Conservation (phyloP, 2,113 vertebrate genomes). For the Choloepus hoffmanni region DNA sequence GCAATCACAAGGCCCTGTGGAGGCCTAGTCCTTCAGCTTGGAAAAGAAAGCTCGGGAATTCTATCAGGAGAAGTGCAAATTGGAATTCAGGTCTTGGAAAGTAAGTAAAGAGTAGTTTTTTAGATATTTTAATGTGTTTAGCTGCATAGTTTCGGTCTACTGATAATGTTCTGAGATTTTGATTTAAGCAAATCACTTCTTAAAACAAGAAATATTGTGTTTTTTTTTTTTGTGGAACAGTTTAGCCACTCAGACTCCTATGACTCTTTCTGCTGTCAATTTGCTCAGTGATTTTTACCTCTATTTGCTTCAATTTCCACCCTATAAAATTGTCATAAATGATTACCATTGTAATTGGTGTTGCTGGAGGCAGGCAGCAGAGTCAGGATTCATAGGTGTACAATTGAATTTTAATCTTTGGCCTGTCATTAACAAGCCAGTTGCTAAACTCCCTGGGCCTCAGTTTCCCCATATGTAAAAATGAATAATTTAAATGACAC, state of each 20-base stretch:
- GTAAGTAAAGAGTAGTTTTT: constrained; percentile 76
- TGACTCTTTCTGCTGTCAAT: constrained; percentile 53
- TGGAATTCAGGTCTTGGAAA: constrained; percentile 69
- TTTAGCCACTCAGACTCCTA: neutral
- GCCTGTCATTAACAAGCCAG: neutral
- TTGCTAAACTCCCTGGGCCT: neutral
- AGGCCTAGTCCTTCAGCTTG: constrained; percentile 32
- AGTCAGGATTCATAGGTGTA: too few relatives aligned
- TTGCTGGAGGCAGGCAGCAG: neutral
- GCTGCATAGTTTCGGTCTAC: constrained; percentile 76
- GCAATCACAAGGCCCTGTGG: neutral
- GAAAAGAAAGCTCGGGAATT: constrained; percentile 31
- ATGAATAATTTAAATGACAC: neutral
- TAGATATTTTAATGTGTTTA: constrained; percentile 76
- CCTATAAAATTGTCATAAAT: constrained; percentile 57
- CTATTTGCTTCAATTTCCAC: constrained; percentile 35
- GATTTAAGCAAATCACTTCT: constrained; percentile 76
- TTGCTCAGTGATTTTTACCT: constrained; percentile 56
- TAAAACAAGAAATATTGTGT: constrained; percentile 68
- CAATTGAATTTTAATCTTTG: neutral
- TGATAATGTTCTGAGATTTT: constrained; percentile 77
- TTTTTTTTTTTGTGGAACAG: constrained; percentile 50
- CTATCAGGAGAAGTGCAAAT: constrained; percentile 60
- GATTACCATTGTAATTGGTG: neutral
- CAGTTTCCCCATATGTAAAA: neutral